Evolutionary conservation across 2,888 invertebrate species (phyloP), one percentile per base, ranked within the genome.

Genomic region (Leptopterna dolabrata): DNA sequence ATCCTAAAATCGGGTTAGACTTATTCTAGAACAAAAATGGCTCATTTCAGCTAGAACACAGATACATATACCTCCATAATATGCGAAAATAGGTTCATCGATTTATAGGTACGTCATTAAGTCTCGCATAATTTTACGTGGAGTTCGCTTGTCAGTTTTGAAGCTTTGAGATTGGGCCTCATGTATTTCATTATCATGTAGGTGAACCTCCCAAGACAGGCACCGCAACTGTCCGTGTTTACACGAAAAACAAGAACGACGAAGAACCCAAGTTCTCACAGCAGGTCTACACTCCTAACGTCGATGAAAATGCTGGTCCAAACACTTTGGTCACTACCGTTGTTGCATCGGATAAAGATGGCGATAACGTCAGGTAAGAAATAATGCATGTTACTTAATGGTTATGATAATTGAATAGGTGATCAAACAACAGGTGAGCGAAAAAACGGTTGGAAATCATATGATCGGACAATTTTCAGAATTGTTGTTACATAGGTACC

Each of bases 171-270:
- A 36, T 36, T 36, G 4, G 7, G 36, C 2, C 36, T 36, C 2
- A 36, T 7, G 36, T 36, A 36, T 36, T 36, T 84, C 24, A n/a
- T 29, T 45, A n/a, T 7, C 1, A 30, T 89, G 13, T 90, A 93
- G 93, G 99, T 6, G 97, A 97, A 91, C 98, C 98, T 0, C 94
- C 97, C 0, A 96, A 97, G 92, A 97, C 96, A 0, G 98, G 98
- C 78, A 96, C 96, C 0, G 98, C 98, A 0, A 98, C 97, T 0
- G 98, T 99, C 19, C 94, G 98, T 87, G 95, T 99, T 87, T 98
- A 98, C 91, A 98, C 98, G n/a, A 98, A 98, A 91, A 99, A 99
- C 91, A 98, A 98, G 92, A 99, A 99, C 92, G 99, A 99, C 91
- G 98, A 99, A 92, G 97, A 97, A 91, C 99, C 99, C 0, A 98